These are phyloP conservation scores for Drosophila aff. DNA, from an alignment of 1,140 invertebrate genomes.

Conservation along the genomic window DNA sequence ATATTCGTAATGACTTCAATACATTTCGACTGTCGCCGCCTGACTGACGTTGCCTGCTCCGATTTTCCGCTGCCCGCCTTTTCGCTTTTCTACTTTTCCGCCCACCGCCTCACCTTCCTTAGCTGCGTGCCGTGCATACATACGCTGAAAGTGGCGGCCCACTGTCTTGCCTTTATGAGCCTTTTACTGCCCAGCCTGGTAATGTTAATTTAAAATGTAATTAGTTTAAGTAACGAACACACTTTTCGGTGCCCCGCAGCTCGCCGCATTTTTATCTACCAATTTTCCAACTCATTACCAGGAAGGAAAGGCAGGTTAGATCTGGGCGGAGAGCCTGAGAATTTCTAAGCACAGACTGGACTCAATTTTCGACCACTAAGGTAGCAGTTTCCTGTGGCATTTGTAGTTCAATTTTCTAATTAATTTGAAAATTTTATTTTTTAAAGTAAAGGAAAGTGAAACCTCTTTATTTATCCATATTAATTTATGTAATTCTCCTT, in stretches of 20 bases:
- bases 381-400: neutral
- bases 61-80: slow-evolving; percentile 33
- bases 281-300: slow-evolving; percentile 45
- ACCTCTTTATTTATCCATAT: neutral
- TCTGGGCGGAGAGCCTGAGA: neutral
- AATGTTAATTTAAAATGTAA: slow-evolving; percentile 84
- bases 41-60: slow-evolving; percentile 57
- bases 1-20: slow-evolving; percentile 83
- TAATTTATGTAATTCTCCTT: neutral
- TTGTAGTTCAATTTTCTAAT: neutral
- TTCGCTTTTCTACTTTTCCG: slow-evolving; percentile 38
- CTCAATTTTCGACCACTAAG: neutral
- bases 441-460: neutral
- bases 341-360: neutral
- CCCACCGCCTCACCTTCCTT: slow-evolving; percentile 21
- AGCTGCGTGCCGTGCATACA: slow-evolving; percentile 74
- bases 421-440: too few relatives aligned
- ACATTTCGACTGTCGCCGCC: slow-evolving; percentile 77
- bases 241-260: slow-evolving; percentile 60
- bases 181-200: slow-evolving; percentile 67
- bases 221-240: slow-evolving; percentile 83
- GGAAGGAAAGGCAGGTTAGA: slow-evolving; percentile 1
- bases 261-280: slow-evolving; percentile 46
- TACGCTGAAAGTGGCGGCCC: slow-evolving; percentile 44
- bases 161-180: slow-evolving; percentile 63